Base-by-base conservation (phyloP, 1,140 invertebrate species). In the Euschistus heros region DNA sequence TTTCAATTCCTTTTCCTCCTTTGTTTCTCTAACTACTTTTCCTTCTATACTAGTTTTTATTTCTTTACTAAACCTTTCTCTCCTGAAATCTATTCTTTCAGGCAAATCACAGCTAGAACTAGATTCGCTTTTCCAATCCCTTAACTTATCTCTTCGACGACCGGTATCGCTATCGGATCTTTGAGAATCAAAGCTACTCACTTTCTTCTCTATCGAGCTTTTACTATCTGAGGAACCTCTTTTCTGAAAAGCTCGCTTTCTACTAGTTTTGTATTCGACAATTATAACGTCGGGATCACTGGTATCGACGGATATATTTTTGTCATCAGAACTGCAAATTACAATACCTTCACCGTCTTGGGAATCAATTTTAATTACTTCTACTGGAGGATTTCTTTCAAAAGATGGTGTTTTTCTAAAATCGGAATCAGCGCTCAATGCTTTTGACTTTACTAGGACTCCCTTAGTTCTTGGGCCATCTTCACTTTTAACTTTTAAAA, bases 331-430 rank as follows among this genome's bases (percentile, higher is more conserved):
- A 37, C 65, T 66, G 50, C 69, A 69, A 33, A 69, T 63, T n/a
- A 68, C 67, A 33, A 69, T 64, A 30, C 60, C 65, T 67, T 69
- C 65, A 26, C 65, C 65, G 60, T 67, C 66, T 15, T 70, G 59
- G 22, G 66, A 65, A 24, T 71, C 69, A 46, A 72, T 72, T 70
- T 71, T 69, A 20, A 72, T 72, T 6, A 72, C 70, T 67, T 72
- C 67, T 10, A 69, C 68, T 17, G 68, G 66, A 22, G 67, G 65
- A 47, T 67, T 67, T 60, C 67, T 68, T 42, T 71, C 70, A 64
- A 71, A 70, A 52, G 67, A 69, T 30, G 22, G 46, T 20, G 64
- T 69, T 64, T 68, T 67, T 52, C 63, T 63, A 42, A 70, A 66
- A 22, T 68, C 69, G n/a, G 68, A 65, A 65, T 71, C 70, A 13